Percentiles rank a stretch among this genome's conserved stretches.
phyloP scores from a whole-genome alignment of 2,888 invertebrate genomes.

The Pristionchus exspectatus region DNA sequence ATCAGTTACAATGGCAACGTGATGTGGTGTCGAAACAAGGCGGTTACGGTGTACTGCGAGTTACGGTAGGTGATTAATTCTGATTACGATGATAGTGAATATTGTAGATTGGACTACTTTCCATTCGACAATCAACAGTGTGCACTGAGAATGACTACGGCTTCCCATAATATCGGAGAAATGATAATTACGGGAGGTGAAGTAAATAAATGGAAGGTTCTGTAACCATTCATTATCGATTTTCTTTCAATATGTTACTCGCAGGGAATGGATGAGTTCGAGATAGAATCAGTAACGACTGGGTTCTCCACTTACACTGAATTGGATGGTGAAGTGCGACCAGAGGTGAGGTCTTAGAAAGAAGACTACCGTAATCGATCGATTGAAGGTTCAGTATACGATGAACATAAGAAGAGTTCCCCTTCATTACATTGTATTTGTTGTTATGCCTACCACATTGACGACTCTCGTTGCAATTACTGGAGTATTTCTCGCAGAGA shows the following conservation, averaged over 20 bases:
- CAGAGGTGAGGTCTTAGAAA: not conserved
- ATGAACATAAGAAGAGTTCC: not conserved
- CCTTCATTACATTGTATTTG: constrained; percentile 35
- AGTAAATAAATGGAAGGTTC: constrained; percentile 9
- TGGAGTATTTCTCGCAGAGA: constrained; percentile 7
- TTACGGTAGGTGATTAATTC: not conserved
- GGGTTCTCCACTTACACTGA: not conserved
- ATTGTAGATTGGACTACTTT: constrained; percentile 18
- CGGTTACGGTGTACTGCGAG: constrained; percentile 9
- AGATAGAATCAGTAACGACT: constrained; percentile 28
- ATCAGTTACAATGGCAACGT: constrained; percentile 43
- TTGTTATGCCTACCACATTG: not conserved
- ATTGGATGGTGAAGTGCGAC: not conserved
- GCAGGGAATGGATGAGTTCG: constrained; percentile 27
- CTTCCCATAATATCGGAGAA: not conserved
- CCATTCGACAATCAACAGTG: constrained; percentile 4
- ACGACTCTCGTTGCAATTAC: not conserved
- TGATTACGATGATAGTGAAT: not conserved
- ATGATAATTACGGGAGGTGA: constrained; percentile 3
- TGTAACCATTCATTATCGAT: not conserved
- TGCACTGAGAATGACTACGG: constrained; percentile 1
- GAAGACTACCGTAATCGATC: constrained; percentile 24
- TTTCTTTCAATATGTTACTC: not conserved
- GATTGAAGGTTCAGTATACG: constrained; percentile 42
- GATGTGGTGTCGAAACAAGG: constrained; percentile 33